Conservation (phyloP, 2,888 invertebrate genomes). For the Caenorhabditis wallacei region DNA sequence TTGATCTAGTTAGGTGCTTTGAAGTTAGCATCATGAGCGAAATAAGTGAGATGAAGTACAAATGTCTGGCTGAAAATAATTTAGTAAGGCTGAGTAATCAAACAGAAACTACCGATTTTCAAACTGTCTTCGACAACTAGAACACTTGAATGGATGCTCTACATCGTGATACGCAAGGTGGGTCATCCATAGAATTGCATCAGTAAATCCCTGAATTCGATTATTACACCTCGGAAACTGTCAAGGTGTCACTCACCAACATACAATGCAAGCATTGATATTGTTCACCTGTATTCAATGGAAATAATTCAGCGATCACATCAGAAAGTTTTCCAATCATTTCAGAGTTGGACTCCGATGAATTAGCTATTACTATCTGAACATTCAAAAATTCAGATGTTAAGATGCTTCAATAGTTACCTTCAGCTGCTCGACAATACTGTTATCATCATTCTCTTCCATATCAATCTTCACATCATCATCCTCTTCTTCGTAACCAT, state of each 20-base stretch:
- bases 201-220: slow-evolving; percentile 35
- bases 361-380: not conserved
- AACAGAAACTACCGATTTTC: slow-evolving; percentile 44
- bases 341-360: slow-evolving; percentile 7
- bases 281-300: slow-evolving; percentile 3
- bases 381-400: not conserved
- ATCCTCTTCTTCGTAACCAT: too few species aligned
- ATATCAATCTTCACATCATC: too few species aligned
- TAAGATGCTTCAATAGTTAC: not conserved
- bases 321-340: slow-evolving; percentile 53
- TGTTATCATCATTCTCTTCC: too few species aligned
- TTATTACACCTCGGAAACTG: too few species aligned
- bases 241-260: slow-evolving; percentile 26
- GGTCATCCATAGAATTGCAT: slow-evolving; percentile 60
- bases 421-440: slow-evolving; percentile 3
- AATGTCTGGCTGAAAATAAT: slow-evolving; percentile 41
- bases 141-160: slow-evolving; percentile 43
- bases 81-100: not conserved
- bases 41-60: slow-evolving; percentile 53
- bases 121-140: slow-evolving; percentile 46
- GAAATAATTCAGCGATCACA: slow-evolving; percentile 44
- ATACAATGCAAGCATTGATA: slow-evolving; percentile 52
- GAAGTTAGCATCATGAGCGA: slow-evolving; percentile 31
- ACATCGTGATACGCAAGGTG: slow-evolving; percentile 53
- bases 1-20: not conserved